Percentiles rank a stretch among this genome's conserved stretches.
Conservation (phyloP, 2,888 invertebrate species). For the Schizotus pectinicornis region DNA sequence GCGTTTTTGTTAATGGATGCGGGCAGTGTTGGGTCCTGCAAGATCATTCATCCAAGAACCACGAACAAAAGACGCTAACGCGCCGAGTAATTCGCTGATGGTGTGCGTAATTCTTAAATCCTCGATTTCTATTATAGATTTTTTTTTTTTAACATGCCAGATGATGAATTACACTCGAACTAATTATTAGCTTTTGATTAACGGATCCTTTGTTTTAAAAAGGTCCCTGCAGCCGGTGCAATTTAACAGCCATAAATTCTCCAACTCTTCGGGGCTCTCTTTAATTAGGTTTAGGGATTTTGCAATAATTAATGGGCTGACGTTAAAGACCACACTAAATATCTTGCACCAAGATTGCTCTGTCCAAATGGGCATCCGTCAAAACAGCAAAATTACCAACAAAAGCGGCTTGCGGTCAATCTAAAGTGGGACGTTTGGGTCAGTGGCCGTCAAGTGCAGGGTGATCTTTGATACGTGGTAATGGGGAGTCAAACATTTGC, state of each 20-base stretch:
- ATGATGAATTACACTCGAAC: slow-evolving; percentile 2
- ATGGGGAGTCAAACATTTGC: too few species aligned
- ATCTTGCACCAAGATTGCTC: too few species aligned
- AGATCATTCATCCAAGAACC: too few species aligned
- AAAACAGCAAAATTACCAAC: too few species aligned
- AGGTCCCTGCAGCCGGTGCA: background rate
- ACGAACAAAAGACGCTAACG: too few species aligned
- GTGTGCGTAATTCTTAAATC: background rate
- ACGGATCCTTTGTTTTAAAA: background rate
- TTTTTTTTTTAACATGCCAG: background rate
- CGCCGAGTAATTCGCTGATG: background rate
- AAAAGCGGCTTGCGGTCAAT: too few species aligned
- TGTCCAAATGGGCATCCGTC: too few species aligned
- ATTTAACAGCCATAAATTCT: background rate
- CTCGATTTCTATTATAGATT: slow-evolving; percentile 8
- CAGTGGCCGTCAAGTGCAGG: too few species aligned
- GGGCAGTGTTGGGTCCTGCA: background rate
- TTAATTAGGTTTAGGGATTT: background rate
- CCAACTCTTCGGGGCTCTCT: background rate
- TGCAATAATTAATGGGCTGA: too few species aligned
- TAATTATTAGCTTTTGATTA: slow-evolving; percentile 1
- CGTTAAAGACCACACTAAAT: too few species aligned
- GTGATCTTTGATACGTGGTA: too few species aligned
- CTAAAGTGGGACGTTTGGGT: too few species aligned
- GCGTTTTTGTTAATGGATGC: background rate